Percentiles rank a stretch among this genome's conserved stretches.
These are phyloP conservation scores for Onthophagus sagittarius DNA, from an alignment of 2,888 invertebrate species.

Conservation along the genomic window DNA sequence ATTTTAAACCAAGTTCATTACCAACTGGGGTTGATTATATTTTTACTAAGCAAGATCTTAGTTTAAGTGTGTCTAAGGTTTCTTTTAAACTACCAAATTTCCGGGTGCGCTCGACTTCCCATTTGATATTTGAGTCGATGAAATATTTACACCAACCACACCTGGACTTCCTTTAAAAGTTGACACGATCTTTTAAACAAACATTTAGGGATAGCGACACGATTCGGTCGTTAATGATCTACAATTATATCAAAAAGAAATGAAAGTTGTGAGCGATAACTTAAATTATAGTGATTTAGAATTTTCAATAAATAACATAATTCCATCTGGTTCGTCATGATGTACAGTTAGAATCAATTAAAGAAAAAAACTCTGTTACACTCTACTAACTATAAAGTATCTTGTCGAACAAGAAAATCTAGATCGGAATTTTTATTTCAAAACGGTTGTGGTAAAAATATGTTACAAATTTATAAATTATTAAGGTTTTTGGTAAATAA, in stretches of 20 bases:
- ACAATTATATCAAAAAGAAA: not conserved
- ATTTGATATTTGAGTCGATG: constrained; percentile 16
- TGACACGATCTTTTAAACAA: constrained; percentile 3
- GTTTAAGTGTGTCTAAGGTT: not conserved
- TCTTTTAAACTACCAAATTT: not conserved
- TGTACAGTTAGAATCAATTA: not conserved
- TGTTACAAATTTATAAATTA: no score
- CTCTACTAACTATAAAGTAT: not conserved
- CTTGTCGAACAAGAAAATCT: not conserved
- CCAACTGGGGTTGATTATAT: not conserved
- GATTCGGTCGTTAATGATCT: not conserved
- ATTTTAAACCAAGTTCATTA: not conserved
- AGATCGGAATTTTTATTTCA: not conserved
- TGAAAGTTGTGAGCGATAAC: not conserved
- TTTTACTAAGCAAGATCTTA: not conserved
- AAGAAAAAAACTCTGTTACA: not conserved
- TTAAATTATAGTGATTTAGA: not conserved
- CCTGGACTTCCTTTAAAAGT: constrained; percentile 12
- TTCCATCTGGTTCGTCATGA: not conserved
- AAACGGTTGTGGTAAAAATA: no score
- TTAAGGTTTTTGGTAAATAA: not conserved
- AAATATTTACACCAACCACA: constrained; percentile 20
- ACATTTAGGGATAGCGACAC: no score
- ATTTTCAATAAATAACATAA: not conserved
- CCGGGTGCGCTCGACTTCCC: constrained; percentile 21